These are phyloP conservation scores for Phoxinus phoxinus DNA, from an alignment of 2,113 vertebrate genomes.

Conservation along the genomic window DNA sequence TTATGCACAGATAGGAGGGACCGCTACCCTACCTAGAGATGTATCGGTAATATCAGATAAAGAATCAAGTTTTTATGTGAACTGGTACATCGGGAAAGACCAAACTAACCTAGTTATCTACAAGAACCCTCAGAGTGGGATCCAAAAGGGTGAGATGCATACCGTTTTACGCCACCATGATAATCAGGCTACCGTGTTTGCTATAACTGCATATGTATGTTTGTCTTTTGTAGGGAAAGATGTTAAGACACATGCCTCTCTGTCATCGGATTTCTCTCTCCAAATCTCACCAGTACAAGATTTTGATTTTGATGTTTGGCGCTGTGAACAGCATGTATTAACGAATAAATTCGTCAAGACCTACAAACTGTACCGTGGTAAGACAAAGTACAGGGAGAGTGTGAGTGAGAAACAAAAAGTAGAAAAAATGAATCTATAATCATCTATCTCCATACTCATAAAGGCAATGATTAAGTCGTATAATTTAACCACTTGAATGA, in stretches of 20 bases:
- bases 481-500: background rate
- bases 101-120: fast-evolving
- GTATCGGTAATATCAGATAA: fast-evolving
- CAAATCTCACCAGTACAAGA: slow-evolving; percentile 50
- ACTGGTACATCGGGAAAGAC: slow-evolving; percentile 47
- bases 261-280: background rate
- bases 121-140: background rate
- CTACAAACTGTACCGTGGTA: slow-evolving; percentile 58
- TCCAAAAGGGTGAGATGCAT: background rate
- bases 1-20: slow-evolving; percentile 56
- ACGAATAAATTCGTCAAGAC: fast-evolving
- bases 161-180: background rate
- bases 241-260: fast-evolving
- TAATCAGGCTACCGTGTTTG: too few relatives aligned
- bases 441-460: background rate
- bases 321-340: background rate
- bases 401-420: background rate
- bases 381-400: slow-evolving; percentile 30
- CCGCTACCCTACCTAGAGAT: background rate
- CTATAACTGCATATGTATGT: background rate
- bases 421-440: background rate
- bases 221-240: background rate
- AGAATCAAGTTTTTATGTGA: slow-evolving; percentile 33
- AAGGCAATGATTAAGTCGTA: background rate
- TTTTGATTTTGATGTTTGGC: slow-evolving; percentile 56